These are phyloP conservation scores for Microctenopoma steveboyesi DNA, from an alignment of 2,797 vertebrate species.

Conservation along the genomic window DNA sequence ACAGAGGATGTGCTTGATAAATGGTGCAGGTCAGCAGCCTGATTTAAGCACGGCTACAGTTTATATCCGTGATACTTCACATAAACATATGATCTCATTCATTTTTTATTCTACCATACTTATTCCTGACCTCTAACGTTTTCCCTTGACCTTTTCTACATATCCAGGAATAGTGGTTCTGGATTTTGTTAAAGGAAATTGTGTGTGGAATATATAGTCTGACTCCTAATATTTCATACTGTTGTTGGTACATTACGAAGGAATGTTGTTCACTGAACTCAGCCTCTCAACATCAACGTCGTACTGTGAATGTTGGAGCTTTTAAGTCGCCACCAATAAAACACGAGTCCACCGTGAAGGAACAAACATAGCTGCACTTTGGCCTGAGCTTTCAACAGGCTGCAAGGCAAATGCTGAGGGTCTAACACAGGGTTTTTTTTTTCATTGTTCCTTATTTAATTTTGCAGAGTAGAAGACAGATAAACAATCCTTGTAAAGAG, in stretches of 20 bases:
- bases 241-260: slow-evolving; percentile 30
- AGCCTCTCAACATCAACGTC: slow-evolving; percentile 43
- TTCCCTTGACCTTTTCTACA: slow-evolving; percentile 32
- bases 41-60: slow-evolving; percentile 49
- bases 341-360: slow-evolving; percentile 53
- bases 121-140: slow-evolving; percentile 53
- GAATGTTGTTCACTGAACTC: slow-evolving; percentile 39
- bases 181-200: slow-evolving; percentile 56
- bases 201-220: slow-evolving; percentile 29
- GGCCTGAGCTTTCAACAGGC: slow-evolving; percentile 55
- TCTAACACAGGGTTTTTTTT: slow-evolving; percentile 43
- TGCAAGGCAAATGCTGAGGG: slow-evolving; percentile 32
- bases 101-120: slow-evolving; percentile 29
- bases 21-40: slow-evolving; percentile 46
- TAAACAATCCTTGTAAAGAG: too few relatives aligned
- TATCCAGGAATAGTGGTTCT: slow-evolving; percentile 44
- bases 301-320: slow-evolving; percentile 48
- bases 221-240: slow-evolving; percentile 40
- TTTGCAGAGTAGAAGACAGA: slow-evolving; percentile 25
- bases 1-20: slow-evolving; percentile 49
- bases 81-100: slow-evolving; percentile 56
- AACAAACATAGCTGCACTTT: slow-evolving; percentile 66
- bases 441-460: slow-evolving; percentile 38
- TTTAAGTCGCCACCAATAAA: slow-evolving; percentile 70
- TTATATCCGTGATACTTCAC: slow-evolving; percentile 39